These are phyloP conservation scores for Apostichopus leukothele DNA, from an alignment of 53 echinoderm and acorn worm species.

Conservation along the genomic window DNA sequence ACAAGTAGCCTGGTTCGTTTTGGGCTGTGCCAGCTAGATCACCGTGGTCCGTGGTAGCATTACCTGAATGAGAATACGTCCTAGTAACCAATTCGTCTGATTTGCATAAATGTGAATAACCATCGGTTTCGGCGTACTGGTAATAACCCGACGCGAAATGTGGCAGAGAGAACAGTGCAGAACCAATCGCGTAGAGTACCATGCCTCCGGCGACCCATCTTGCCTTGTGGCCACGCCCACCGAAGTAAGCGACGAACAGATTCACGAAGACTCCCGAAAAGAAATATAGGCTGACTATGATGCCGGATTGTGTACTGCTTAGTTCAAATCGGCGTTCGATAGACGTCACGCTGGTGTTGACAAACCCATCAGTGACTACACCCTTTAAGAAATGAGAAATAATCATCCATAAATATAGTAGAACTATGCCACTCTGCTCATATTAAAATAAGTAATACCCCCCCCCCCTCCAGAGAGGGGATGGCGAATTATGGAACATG, in stretches of 20 bases:
- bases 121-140: slow-evolving; percentile 25
- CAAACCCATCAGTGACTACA: slow-evolving; percentile 65
- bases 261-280: slow-evolving; percentile 63
- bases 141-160: slow-evolving; percentile 70
- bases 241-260: slow-evolving; percentile 68
- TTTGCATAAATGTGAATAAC: slow-evolving; percentile 15
- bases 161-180: slow-evolving; percentile 63
- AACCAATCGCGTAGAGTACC: slow-evolving; percentile 54
- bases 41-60: neutral
- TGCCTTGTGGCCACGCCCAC: slow-evolving; percentile 72
- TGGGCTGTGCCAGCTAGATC: neutral
- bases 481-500: too few relatives aligned
- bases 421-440: too few relatives aligned
- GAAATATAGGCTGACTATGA: slow-evolving; percentile 66
- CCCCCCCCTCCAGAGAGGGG: too few relatives aligned
- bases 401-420: too few relatives aligned
- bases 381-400: slow-evolving; percentile 48
- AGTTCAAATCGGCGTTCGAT: slow-evolving; percentile 80
- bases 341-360: slow-evolving; percentile 59
- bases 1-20: slow-evolving; percentile 56
- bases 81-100: neutral
- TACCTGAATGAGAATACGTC: neutral
- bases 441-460: too few relatives aligned
- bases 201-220: slow-evolving; percentile 64
- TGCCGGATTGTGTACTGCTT: slow-evolving; percentile 64